Percentiles rank a stretch among this genome's conserved stretches.
These are phyloP conservation scores for Helicoverpa armigera DNA, from an alignment of 1,140 invertebrate species.

Conservation along the genomic window DNA sequence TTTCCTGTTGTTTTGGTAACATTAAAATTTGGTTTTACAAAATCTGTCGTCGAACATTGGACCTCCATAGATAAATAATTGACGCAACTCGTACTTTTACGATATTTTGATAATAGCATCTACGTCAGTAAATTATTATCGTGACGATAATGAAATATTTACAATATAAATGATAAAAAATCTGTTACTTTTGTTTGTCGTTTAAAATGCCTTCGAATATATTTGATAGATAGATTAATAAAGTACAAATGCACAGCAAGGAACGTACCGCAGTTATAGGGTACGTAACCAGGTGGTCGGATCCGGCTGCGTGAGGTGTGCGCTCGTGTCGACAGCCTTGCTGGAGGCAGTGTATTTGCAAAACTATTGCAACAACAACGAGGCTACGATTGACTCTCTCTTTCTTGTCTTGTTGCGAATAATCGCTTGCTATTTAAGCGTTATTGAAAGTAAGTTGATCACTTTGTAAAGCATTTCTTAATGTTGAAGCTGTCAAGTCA, in stretches of 20 bases:
- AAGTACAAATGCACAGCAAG: neutral
- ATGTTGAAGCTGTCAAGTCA: constrained; percentile 3
- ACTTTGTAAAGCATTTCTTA: constrained; percentile 16
- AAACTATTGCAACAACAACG: constrained; percentile 78
- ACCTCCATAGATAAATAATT: constrained; percentile 24
- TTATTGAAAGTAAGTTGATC: constrained; percentile 28
- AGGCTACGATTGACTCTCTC: constrained; percentile 62
- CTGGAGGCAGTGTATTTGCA: constrained; percentile 75
- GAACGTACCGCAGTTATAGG: neutral
- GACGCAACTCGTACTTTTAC: constrained; percentile 1
- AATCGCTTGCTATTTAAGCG: constrained; percentile 33
- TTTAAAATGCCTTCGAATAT: no score
- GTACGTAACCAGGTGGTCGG: constrained; percentile 37
- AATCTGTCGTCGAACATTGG: constrained; percentile 17
- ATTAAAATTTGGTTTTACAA: neutral
- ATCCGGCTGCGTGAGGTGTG: constrained; percentile 39
- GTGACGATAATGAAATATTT: no score
- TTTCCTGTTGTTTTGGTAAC: constrained; percentile 41
- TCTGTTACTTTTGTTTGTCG: no score
- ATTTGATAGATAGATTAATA: neutral
- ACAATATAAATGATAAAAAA: no score
- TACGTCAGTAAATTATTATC: neutral
- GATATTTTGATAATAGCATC: neutral
- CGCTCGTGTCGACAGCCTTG: constrained; percentile 70
- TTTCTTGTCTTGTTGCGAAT: constrained; percentile 54